A percentile compares a stretch with the other conserved stretches of the same genome.
Conservation (phyloP, 2,113 vertebrate genomes). For the Gallinago undulata region DNA sequence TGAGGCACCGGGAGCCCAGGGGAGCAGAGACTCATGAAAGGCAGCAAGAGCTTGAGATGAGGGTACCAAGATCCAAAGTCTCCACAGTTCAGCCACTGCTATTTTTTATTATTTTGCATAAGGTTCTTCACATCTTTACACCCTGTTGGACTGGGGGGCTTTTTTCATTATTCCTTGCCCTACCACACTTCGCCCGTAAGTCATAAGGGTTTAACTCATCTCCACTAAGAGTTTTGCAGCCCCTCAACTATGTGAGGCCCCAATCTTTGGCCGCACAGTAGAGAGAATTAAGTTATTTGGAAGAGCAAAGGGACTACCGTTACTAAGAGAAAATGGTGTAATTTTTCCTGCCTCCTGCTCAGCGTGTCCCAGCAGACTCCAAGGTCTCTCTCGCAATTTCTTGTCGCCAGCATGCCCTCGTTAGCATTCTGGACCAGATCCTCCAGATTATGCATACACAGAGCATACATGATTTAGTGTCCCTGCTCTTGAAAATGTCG, state of each 20-base stretch:
- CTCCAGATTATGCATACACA: neutral
- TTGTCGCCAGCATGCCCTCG: neutral
- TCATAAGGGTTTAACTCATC: neutral
- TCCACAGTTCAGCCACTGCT: neutral
- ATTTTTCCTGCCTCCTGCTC: neutral
- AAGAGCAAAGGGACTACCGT: neutral
- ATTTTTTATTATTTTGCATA: neutral
- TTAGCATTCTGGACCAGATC: neutral
- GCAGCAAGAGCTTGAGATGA: fast-evolving
- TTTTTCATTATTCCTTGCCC: neutral
- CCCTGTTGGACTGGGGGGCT: fast-evolving
- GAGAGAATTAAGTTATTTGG: neutral
- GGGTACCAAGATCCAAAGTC: fast-evolving
- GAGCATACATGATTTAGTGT: slow-evolving; percentile 7
- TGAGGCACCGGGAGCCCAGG: too few species aligned
- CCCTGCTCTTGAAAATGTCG: neutral
- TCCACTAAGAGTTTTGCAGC: neutral
- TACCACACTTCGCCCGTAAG: neutral
- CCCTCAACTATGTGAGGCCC: neutral
- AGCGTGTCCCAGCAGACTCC: neutral
- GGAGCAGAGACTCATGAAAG: neutral
- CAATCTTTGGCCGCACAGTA: neutral
- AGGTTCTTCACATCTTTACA: neutral
- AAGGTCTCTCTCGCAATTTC: neutral
- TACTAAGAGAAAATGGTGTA: neutral